Percentiles rank a stretch among this genome's conserved stretches.
Evolutionary conservation across 53 echinoderm and acorn worm species (phyloP).

Genomic region (Arbacia lixula): DNA sequence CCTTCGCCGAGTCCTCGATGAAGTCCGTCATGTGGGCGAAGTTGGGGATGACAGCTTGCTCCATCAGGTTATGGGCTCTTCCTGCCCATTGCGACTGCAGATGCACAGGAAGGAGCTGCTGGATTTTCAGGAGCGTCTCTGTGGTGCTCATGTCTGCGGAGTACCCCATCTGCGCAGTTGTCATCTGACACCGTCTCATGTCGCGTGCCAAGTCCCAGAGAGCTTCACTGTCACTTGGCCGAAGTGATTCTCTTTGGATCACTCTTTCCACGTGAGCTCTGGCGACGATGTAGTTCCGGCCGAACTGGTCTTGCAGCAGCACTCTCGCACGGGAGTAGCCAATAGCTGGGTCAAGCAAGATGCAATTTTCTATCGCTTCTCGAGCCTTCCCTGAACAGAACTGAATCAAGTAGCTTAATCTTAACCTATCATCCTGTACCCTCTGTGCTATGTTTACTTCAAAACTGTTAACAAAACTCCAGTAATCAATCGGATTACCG

Average conservation of each 20-base stretch:
- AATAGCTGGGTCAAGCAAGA: background rate
- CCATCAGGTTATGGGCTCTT: background rate
- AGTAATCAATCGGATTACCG: constrained; percentile 9
- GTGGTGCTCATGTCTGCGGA: constrained; percentile 42
- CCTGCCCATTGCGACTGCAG: constrained; percentile 18
- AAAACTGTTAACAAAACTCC: constrained; percentile 9
- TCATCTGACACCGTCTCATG: constrained; percentile 61
- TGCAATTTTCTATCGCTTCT: background rate
- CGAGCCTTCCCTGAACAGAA: constrained; percentile 10
- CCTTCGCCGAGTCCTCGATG: constrained; percentile 37
- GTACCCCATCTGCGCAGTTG: constrained; percentile 49
- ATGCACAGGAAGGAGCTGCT: constrained; percentile 7
- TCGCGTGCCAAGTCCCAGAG: constrained; percentile 52
- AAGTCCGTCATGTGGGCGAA: constrained; percentile 20
- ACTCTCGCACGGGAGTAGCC: background rate
- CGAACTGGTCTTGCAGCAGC: constrained; percentile 1
- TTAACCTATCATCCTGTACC: background rate
- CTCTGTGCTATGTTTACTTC: background rate
- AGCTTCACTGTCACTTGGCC: constrained; percentile 48
- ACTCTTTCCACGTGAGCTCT: constrained; percentile 7
- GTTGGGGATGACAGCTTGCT: background rate
- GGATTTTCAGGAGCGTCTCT: constrained; percentile 34
- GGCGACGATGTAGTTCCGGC: background rate
- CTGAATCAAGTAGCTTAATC: background rate
- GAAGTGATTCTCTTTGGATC: background rate